These are phyloP conservation scores for Micronycteris hirsuta DNA, from an alignment of 2,113 vertebrate genomes.

Conservation along the genomic window DNA sequence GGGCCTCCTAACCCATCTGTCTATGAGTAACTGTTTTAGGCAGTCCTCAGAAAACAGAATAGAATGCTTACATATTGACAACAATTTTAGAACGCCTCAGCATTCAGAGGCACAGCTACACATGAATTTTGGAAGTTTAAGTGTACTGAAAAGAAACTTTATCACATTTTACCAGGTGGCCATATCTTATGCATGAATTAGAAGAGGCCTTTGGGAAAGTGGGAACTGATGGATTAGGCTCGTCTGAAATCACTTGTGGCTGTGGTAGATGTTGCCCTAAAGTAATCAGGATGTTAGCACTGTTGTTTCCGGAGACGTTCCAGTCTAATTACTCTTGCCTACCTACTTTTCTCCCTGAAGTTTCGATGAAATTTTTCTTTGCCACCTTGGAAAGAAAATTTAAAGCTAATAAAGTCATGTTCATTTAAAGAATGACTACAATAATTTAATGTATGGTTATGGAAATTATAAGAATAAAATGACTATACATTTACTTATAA, in stretches of 20 bases:
- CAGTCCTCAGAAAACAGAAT: neutral
- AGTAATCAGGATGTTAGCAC: neutral
- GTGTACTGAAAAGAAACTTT: neutral
- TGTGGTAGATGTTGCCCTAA: neutral
- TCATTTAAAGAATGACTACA: neutral
- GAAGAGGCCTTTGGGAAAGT: neutral
- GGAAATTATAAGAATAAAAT: neutral
- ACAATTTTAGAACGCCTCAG: neutral
- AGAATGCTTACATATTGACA: neutral
- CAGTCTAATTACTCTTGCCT: constrained; percentile 37
- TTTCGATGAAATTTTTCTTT: constrained; percentile 29
- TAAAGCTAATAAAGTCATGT: neutral
- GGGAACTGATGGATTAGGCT: neutral
- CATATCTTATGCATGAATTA: neutral
- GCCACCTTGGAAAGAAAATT: neutral
- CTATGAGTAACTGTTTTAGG: neutral
- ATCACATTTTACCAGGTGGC: neutral
- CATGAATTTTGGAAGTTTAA: neutral
- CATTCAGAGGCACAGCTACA: neutral
- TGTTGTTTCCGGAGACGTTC: neutral
- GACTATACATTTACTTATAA: neutral
- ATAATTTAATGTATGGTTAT: neutral
- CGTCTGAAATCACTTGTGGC: neutral
- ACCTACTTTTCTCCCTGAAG: neutral
- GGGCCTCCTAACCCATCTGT: neutral